Base-by-base conservation (phyloP, 2,113 vertebrate species). In the Hippocampus barbouri region DNA sequence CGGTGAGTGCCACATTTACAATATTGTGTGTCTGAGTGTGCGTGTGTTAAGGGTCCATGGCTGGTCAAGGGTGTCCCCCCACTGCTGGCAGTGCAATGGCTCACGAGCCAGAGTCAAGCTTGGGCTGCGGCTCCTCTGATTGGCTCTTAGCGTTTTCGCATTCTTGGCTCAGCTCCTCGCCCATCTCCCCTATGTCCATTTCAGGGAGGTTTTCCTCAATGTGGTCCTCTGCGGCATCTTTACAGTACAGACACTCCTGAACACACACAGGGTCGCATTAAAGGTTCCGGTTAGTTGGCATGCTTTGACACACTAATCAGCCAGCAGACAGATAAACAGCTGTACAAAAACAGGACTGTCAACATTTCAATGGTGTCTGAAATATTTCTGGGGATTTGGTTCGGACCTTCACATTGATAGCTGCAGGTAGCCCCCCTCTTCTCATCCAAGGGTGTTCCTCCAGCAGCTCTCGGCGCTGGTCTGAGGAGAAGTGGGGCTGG, bases 381-480 rank as follows among this genome's bases (percentile, higher is more conserved):
- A 60, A 30, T n/a, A 30, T 60, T 30, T 61, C 15, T 2, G 16
- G 15, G 27, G 18, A 34, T 27, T 34, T 7, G 16, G 0, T 53
- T 2, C 79, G 54, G 70, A 97, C 95, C 18, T 92, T 93, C 63
- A 94, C 89, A 38, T 94, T 90, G 49, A 98, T 78, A 1, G 94
- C 93, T 14, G 91, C 78, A 23, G 96, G 97, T 57, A 97, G 83
- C 69, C 93, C 88, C 7, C 94, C 94, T 41, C 88, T 91, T 80
- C 93, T 93, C 79, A 98, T 91, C 97, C 97, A 98, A 0, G 95
- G 92, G 86, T 98, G 96, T 34, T 94, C 94, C 69, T 96, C 95
- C 47, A 89, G 72, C 4, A 98, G 92, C 78, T 98, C 95, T 82
- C 85, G 89, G 61, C 92, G 91, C 89, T 99, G 96, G 16, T 92